Percentiles rank a stretch among this genome's conserved stretches.
phyloP scores from a whole-genome alignment of 2,113 vertebrate genomes.

The Rhodinocichla rosea region DNA sequence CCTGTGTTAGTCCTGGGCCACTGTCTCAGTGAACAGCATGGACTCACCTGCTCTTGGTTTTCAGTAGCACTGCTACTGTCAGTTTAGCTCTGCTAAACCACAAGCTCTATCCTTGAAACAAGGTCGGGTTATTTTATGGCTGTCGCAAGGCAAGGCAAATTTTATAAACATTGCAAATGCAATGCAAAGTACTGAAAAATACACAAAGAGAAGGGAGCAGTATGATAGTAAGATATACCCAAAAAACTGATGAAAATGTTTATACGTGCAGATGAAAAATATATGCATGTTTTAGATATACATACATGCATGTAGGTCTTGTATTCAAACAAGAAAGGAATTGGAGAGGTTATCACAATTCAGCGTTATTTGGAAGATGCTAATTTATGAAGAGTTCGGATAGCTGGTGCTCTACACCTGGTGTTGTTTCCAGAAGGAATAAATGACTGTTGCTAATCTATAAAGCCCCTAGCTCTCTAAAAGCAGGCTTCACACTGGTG shows the following conservation, averaged over 20 bases:
- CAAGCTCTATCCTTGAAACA: not conserved
- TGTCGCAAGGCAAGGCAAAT: not conserved
- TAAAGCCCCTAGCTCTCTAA: not conserved
- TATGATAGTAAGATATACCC: not conserved
- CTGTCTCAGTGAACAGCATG: not conserved
- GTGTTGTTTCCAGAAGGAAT: not conserved
- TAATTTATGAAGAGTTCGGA: not conserved
- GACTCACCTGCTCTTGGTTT: not conserved
- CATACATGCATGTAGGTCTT: not conserved
- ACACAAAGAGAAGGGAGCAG: not conserved
- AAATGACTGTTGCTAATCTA: not conserved
- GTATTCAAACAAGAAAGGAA: not conserved
- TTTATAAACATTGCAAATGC: no score
- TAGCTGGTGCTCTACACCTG: not conserved
- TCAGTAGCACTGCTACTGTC: not conserved
- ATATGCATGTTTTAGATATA: not conserved
- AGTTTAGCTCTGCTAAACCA: not conserved
- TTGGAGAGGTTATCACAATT: not conserved
- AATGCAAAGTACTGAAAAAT: not conserved
- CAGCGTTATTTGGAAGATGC: not conserved
- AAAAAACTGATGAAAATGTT: not conserved
- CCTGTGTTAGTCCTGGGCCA: not conserved
- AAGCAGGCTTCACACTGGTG: not conserved
- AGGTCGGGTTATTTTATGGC: not conserved
- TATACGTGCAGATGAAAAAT: not conserved